Evolutionary conservation across 2,113 vertebrate species (phyloP).

Genomic region (Stercorarius parasiticus): DNA sequence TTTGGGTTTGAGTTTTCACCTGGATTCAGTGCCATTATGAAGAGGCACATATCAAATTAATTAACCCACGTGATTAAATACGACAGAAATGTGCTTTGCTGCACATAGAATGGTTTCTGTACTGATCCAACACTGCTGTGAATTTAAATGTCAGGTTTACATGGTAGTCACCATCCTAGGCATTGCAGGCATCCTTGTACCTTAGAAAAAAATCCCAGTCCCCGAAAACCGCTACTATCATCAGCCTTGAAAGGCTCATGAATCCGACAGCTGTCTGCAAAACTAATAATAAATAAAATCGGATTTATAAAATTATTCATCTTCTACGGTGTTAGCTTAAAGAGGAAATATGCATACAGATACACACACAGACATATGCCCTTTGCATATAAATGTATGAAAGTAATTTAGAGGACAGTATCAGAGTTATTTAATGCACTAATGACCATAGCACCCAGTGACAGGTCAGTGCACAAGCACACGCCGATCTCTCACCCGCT

Average conservation of each 20-base stretch:
- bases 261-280: not conserved
- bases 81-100: not conserved
- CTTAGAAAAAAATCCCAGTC: no score
- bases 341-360: not conserved
- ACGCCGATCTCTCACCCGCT: accelerated
- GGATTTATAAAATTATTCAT: not conserved
- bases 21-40: not conserved
- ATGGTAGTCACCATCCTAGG: not conserved
- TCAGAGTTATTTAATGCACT: not conserved
- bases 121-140: no score
- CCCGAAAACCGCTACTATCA: no score
- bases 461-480: no score
- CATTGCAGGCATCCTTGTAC: not conserved
- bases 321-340: not conserved
- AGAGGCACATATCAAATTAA: no score
- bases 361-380: no score
- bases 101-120: not conserved
- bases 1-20: not conserved
- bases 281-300: not conserved
- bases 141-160: not conserved
- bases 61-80: not conserved
- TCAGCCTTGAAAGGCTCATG: not conserved
- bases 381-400: not conserved
- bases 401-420: not conserved
- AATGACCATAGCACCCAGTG: not conserved